A percentile compares a stretch with the other conserved stretches of the same genome.
phyloP scores from a whole-genome alignment of 2,113 vertebrate species.

The Porphyrio hochstetteri region DNA sequence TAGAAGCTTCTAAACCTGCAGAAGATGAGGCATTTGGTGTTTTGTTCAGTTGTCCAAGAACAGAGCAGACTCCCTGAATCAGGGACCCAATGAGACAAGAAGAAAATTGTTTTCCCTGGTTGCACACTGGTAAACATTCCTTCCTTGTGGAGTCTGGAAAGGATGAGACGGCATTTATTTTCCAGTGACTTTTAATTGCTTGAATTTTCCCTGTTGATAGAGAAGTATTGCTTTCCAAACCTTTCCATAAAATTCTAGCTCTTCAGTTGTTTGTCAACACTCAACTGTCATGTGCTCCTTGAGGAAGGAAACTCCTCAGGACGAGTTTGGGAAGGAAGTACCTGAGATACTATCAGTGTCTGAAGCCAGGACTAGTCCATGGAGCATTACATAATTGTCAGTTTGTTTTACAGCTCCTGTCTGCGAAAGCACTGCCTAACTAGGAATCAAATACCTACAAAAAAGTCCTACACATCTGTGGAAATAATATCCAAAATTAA shows the following conservation, averaged over 20 bases:
- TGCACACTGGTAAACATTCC: not conserved
- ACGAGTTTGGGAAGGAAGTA: not conserved
- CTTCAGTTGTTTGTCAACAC: not conserved
- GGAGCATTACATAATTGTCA: not conserved
- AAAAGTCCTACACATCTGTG: not conserved
- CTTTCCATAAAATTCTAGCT: not conserved
- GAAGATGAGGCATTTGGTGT: not conserved
- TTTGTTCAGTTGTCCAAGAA: not conserved
- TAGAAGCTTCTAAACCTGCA: not conserved
- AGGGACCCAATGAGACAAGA: not conserved
- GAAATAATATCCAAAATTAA: conserved; percentile 25
- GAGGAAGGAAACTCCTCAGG: not conserved
- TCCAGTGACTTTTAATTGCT: not conserved
- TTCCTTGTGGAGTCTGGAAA: not conserved
- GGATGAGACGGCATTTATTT: not conserved
- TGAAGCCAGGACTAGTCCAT: not conserved
- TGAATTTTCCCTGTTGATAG: conserved; percentile 1
- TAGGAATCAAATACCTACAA: not conserved
- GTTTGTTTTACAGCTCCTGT: not conserved
- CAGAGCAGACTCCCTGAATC: not conserved
- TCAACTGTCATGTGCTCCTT: not conserved
- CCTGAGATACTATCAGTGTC: not conserved
- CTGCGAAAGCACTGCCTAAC: not conserved
- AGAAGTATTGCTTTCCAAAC: not conserved
- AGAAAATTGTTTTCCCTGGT: not conserved